Percentiles rank a stretch among this genome's conserved stretches.
Conservation (phyloP, 2,888 invertebrate genomes). For the Amblyjoppa fuscipennis region DNA sequence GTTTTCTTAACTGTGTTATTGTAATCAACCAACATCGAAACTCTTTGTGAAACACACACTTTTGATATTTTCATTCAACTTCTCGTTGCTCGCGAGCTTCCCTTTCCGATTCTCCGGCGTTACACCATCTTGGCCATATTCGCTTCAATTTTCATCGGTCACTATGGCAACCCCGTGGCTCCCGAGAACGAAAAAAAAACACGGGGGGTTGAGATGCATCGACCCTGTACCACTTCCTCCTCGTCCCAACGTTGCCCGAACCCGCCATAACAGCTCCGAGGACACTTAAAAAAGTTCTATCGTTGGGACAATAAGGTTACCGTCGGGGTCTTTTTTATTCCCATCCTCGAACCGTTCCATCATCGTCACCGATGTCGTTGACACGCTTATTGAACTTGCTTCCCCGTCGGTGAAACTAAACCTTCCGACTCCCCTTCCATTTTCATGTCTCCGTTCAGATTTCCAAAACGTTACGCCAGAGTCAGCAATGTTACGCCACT, state of each 20-base stretch:
- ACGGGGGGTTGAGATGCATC: constrained; percentile 33
- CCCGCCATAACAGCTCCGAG: neutral
- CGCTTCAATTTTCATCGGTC: constrained; percentile 41
- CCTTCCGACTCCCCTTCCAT: constrained; percentile 52
- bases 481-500: constrained; percentile 13
- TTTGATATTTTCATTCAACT: neutral
- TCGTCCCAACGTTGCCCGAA: constrained; percentile 46
- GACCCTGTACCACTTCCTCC: constrained; percentile 26
- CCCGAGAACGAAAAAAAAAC: constrained; percentile 29
- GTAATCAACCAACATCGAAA: neutral
- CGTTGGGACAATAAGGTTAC: constrained; percentile 36
- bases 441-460: constrained; percentile 52
- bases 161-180: constrained; percentile 55
- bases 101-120: neutral
- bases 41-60: neutral
- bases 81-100: neutral
- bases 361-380: constrained; percentile 35
- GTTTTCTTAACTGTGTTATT: neutral
- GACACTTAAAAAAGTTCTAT: constrained; percentile 45
- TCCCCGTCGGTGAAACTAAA: constrained; percentile 30
- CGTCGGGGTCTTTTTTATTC: constrained; percentile 12
- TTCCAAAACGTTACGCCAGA: neutral
- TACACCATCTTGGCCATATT: neutral
- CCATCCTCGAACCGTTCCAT: constrained; percentile 26
- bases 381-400: constrained; percentile 43